Percentiles rank a stretch among this genome's conserved stretches.
Evolutionary conservation across 2,113 vertebrate genomes (phyloP).

Genomic region (Tiliqua scincoides): DNA sequence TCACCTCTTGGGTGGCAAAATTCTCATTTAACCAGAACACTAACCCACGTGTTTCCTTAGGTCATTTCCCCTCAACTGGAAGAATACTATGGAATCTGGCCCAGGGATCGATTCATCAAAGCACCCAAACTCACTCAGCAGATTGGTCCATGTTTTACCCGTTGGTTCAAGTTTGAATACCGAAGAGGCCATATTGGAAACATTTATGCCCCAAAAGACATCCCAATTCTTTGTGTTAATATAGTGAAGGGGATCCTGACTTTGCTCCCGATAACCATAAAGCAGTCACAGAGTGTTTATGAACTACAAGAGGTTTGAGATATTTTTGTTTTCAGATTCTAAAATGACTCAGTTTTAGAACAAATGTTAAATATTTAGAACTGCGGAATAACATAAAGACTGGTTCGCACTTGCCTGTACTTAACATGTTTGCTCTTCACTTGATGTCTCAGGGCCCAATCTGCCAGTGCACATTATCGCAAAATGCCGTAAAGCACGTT

Average conservation of each 20-base stretch:
- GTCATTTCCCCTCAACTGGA: conserved; percentile 75
- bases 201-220: conserved; percentile 73
- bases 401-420: background rate
- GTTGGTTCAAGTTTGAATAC: conserved; percentile 86
- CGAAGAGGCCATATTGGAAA: conserved; percentile 78
- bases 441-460: background rate
- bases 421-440: too few species aligned
- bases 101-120: conserved; percentile 66
- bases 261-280: conserved; percentile 83
- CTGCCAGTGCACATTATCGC: too few species aligned
- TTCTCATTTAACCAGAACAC: conserved; percentile 9
- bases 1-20: background rate
- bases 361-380: conserved; percentile 7
- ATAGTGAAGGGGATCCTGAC: conserved; percentile 85
- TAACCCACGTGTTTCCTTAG: conserved; percentile 64
- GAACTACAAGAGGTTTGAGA: conserved; percentile 81
- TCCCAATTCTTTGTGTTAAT: conserved; percentile 79
- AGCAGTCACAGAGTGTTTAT: conserved; percentile 82
- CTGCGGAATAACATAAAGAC: background rate
- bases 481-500: too few species aligned
- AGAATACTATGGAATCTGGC: conserved; percentile 82
- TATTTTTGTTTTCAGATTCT: conserved; percentile 2
- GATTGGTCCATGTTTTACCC: conserved; percentile 73
- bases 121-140: conserved; percentile 72
- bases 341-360: background rate